These are phyloP conservation scores for Chroicocephalus ridibundus DNA, from an alignment of 2,113 vertebrate genomes.

Conservation along the genomic window DNA sequence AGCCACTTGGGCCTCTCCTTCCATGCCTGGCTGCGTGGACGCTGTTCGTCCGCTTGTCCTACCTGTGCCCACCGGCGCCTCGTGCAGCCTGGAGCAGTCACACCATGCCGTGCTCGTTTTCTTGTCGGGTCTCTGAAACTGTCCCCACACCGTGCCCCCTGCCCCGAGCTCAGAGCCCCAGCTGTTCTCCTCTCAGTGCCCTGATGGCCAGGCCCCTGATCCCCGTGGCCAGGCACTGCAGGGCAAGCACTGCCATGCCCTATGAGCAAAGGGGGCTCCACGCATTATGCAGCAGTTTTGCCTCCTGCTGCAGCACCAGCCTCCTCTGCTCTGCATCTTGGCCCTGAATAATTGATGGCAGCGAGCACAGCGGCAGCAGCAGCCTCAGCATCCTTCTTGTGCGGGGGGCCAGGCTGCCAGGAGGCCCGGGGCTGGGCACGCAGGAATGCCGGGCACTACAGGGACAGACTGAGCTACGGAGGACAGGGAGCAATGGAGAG, in stretches of 20 bases:
- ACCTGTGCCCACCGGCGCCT: neutral
- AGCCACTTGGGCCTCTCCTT: neutral
- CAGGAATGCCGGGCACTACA: neutral
- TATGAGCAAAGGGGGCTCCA: neutral
- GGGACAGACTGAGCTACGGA: neutral
- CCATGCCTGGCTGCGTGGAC: rapidly evolving
- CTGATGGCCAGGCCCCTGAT: neutral
- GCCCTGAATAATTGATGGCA: neutral
- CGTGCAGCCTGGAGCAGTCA: neutral
- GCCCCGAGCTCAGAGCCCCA: neutral
- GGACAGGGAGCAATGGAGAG: neutral
- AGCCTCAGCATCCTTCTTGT: neutral
- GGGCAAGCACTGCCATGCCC: neutral
- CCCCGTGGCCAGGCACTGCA: too few relatives aligned
- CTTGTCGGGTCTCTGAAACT: neutral
- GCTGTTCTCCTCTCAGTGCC: neutral
- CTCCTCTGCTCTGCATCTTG: neutral
- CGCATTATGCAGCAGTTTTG: neutral
- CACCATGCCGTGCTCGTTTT: neutral
- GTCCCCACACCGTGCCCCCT: rapidly evolving
- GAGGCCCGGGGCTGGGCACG: too few relatives aligned
- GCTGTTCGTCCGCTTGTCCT: rapidly evolving
- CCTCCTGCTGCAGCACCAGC: neutral
- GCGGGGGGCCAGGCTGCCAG: neutral
- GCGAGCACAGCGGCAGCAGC: neutral